Evolutionary conservation across 2,797 vertebrate genomes (phyloP), one percentile per base, ranked within the genome.

Genomic region (Synaphobranchus kaupii): DNA sequence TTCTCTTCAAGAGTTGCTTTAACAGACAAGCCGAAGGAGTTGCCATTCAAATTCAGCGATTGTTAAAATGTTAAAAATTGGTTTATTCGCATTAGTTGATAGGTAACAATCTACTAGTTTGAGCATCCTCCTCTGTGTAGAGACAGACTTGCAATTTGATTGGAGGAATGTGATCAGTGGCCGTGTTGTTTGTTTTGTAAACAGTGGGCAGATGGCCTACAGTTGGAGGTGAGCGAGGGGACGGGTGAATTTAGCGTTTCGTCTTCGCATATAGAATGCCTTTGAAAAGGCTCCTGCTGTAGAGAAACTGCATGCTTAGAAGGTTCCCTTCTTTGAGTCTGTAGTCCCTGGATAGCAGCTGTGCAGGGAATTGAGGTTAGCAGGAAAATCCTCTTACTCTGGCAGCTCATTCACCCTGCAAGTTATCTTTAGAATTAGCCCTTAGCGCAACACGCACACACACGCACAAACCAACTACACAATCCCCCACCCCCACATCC

Each of bases 301-400:
- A 5, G 8, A 5, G 56, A 25, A 28, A 68, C 28, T 48, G 3
- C n/a, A 56, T 56, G 8, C n/a, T 63, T 8, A 12, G 25, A 44
- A 44, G 39, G 47, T 54, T 82, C 50, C 15, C 66, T 25, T 71
- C 47, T 52, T 58, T 66, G 52, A 48, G 87, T 28, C 50, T 84
- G 9, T 84, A 17, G 87, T 68, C 86, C 68, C 86, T 91, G 80
- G 82, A 88, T 17, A 76, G 34, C 90, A 89, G 90, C 90, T 88
- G 85, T 87, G 82, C 76, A 71, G 76, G 88, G 91, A 89, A 86
- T 90, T 90, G 81, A 89, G 92, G 93, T 94, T 93, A 94, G 88
- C 88, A 25, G 88, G 89, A 86, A 87, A 95, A 95, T 95, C 95
- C 94, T 96, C 94, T 95, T 96, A 95, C 93, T 92, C 88, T 86